Conservation (phyloP, 2,888 invertebrate genomes). For the Micropterix aruncella region DNA sequence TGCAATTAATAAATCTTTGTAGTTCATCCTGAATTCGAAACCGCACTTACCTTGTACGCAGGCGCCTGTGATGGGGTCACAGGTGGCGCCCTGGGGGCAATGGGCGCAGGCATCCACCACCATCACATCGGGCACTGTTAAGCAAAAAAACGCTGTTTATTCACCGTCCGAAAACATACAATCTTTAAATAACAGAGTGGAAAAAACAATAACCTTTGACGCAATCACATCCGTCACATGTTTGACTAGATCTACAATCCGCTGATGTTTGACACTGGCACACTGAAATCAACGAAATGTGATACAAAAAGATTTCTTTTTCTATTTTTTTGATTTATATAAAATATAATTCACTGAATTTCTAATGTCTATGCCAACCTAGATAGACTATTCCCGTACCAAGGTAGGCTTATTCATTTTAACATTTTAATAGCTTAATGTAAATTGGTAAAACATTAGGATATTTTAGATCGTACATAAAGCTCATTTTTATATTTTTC, state of each 20-base stretch:
- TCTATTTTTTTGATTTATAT: too few species aligned
- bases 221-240: constrained; percentile 61
- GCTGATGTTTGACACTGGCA: constrained; percentile 56
- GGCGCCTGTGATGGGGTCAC: constrained; percentile 66
- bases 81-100: constrained; percentile 63
- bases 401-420: too few species aligned
- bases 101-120: constrained; percentile 47
- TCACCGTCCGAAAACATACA: constrained; percentile 15
- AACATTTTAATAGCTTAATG: too few species aligned
- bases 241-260: constrained; percentile 46
- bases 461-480: too few species aligned
- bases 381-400: too few species aligned
- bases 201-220: constrained; percentile 28
- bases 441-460: too few species aligned
- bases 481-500: too few species aligned
- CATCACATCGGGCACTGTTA: not conserved
- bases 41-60: constrained; percentile 65
- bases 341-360: too few species aligned
- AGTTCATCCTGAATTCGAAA: not conserved
- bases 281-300: constrained; percentile 28
- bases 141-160: too few species aligned
- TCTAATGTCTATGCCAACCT: too few species aligned
- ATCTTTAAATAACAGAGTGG: not conserved
- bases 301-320: too few species aligned
- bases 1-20: constrained; percentile 2